Evolutionary conservation across 2,888 invertebrate genomes (phyloP).

Genomic region (Autographa gamma): DNA sequence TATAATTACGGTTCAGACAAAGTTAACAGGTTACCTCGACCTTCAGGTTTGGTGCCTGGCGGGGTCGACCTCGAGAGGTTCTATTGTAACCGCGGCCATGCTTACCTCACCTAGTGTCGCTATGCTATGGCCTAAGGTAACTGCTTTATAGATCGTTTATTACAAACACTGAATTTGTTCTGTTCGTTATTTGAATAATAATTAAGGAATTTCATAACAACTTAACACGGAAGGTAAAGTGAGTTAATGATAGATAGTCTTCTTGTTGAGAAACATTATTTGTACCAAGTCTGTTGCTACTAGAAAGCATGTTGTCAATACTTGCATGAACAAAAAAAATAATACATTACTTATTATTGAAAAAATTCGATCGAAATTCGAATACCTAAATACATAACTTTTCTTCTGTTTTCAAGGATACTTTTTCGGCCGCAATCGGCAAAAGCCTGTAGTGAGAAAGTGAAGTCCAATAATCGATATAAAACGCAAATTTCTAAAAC

Average conservation of each 20-base stretch:
- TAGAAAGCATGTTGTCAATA: no score
- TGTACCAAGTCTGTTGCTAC: no score
- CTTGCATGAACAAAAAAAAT: no score
- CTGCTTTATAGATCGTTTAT: not conserved
- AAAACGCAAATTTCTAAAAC: no score
- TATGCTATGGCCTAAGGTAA: not conserved
- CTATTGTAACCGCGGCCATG: slow-evolving; percentile 16
- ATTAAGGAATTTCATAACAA: not conserved
- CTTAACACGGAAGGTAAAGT: not conserved
- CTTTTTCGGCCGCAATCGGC: no score
- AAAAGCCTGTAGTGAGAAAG: no score
- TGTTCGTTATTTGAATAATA: not conserved
- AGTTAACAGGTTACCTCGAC: slow-evolving; percentile 34
- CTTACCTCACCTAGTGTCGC: not conserved
- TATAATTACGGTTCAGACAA: slow-evolving; percentile 24
- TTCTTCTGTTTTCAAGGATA: no score
- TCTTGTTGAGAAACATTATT: no score
- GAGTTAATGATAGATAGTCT: not conserved
- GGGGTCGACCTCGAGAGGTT: slow-evolving; percentile 22
- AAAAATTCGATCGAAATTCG: no score
- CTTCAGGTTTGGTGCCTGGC: slow-evolving; percentile 23
- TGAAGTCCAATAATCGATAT: no score
- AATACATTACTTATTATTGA: no score
- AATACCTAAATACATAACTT: no score
- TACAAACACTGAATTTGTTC: not conserved